Conservation (phyloP, 1,140 invertebrate species). For the Drosophila kanapiae region DNA sequence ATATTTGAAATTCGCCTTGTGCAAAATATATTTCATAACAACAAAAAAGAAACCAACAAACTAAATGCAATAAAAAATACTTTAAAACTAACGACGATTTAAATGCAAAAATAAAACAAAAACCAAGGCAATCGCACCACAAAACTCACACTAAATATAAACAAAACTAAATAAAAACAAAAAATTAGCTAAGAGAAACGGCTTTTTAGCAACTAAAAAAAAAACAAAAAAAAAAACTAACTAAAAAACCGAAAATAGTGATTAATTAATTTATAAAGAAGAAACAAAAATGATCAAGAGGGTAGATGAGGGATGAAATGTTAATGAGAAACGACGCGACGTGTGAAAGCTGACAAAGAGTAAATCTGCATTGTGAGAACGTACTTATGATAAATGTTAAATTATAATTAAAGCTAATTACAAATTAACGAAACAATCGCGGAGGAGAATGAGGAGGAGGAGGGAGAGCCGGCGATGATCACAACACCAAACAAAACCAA, state of each 20-base stretch:
- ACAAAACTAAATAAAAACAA: conserved; percentile 18
- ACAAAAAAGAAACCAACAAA: conserved; percentile 13
- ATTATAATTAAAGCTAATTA: conserved; percentile 51
- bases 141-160: conserved; percentile 35
- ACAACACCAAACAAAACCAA: conserved; percentile 7
- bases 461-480: conserved; percentile 5
- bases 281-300: conserved; percentile 7
- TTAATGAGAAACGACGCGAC: conserved; percentile 31
- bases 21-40: conserved; percentile 54
- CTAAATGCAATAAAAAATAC: conserved; percentile 32
- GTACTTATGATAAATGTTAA: conserved; percentile 82
- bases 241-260: conserved; percentile 23
- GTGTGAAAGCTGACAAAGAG: conserved; percentile 35
- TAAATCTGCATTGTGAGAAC: conserved; percentile 72
- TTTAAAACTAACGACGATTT: conserved; percentile 26
- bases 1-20: conserved; percentile 55
- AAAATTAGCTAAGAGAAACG: conserved; percentile 46
- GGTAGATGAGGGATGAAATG: conserved; percentile 10
- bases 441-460: conserved; percentile 1
- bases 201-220: conserved; percentile 64
- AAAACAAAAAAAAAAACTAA: conserved; percentile 16
- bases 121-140: conserved; percentile 25
- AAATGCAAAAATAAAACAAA: conserved; percentile 25
- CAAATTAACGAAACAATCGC: conserved; percentile 31
- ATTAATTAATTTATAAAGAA: conserved; percentile 40